Evolutionary conservation across 2,113 vertebrate species (phyloP), one percentile per base, ranked within the genome.

Genomic region (Nansenia antarctica): DNA sequence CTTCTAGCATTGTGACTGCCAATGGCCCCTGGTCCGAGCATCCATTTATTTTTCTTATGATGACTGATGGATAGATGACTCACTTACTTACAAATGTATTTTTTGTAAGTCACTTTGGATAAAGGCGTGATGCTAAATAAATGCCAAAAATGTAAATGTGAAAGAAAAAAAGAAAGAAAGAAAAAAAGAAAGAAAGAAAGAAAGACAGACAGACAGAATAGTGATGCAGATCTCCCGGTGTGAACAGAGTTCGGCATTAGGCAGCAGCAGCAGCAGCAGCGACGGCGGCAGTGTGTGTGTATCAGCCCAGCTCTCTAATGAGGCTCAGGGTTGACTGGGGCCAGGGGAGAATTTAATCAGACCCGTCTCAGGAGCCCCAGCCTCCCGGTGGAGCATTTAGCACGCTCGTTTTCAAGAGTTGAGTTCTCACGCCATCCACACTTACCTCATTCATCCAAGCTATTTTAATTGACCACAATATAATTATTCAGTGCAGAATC

Each of bases 321-420:
- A 75, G 82, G 76, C 68, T 0, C 47, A 61, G 79, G 42, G 63
- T 49, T 49, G 77, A 62, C 83, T 37, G 30, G 45, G 45, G 45
- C 45, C 45, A 49, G 45, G 58, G 15, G 77, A 34, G 78, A 83
- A 73, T 83, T 76, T 75, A 83, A 78, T 85, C 76, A 73, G 68
- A 42, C 15, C n/a, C 2, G 6, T 81, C 87, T 72, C 71, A 3
- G 34, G 80, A 80, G 81, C 78, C 7, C 2, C 47, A n/a, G 18
- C 61, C 55, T 77, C 80, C 37, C 57, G 18, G 9, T 47, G 74
- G 61, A 20, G 52, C 55, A 29, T 62, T 52, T 20, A 69, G 57
- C 62, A 62, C n/a, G n/a, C n/a, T n/a, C n/a, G n/a, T n/a, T n/a
- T n/a, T n/a, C n/a, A n/a, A n/a, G n/a, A n/a, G n/a, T n/a, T n/a